Conservation (phyloP, 2,113 vertebrate species). For the Synchiropus splendidus region DNA sequence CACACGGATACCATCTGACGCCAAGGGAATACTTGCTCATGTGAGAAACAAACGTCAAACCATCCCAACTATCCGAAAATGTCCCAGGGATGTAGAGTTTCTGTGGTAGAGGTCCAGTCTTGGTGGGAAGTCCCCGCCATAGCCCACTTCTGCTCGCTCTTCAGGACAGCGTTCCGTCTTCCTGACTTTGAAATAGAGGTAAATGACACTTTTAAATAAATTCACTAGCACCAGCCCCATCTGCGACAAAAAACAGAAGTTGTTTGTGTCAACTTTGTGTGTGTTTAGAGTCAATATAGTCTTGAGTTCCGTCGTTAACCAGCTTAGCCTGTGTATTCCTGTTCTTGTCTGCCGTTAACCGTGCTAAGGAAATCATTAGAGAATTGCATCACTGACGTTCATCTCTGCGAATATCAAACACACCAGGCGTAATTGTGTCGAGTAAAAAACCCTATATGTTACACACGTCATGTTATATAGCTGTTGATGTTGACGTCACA, state of each 20-base stretch:
- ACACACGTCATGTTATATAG: too few relatives aligned
- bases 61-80: conserved; percentile 47
- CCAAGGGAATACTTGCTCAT: conserved; percentile 49
- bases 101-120: conserved; percentile 85
- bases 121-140: conserved; percentile 98
- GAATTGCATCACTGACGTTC: too few relatives aligned
- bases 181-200: conserved; percentile 98
- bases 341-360: conserved; percentile 31
- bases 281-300: not conserved
- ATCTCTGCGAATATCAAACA: too few relatives aligned
- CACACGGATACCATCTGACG: conserved; percentile 9
- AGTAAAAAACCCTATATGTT: too few relatives aligned
- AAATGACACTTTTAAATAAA: conserved; percentile 23
- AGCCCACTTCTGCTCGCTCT: conserved; percentile 94
- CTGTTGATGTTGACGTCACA: too few relatives aligned
- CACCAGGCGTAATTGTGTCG: too few relatives aligned
- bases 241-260: conserved; percentile 33
- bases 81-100: conserved; percentile 72
- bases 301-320: conserved; percentile 8
- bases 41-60: conserved; percentile 43
- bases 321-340: conserved; percentile 31
- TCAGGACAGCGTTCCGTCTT: conserved; percentile 88
- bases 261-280: conserved; percentile 53
- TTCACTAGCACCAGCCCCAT: not conserved
- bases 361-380: conserved; percentile 16